These are phyloP conservation scores for Casuarius casuarius DNA, from an alignment of 2,113 vertebrate species.

Conservation along the genomic window DNA sequence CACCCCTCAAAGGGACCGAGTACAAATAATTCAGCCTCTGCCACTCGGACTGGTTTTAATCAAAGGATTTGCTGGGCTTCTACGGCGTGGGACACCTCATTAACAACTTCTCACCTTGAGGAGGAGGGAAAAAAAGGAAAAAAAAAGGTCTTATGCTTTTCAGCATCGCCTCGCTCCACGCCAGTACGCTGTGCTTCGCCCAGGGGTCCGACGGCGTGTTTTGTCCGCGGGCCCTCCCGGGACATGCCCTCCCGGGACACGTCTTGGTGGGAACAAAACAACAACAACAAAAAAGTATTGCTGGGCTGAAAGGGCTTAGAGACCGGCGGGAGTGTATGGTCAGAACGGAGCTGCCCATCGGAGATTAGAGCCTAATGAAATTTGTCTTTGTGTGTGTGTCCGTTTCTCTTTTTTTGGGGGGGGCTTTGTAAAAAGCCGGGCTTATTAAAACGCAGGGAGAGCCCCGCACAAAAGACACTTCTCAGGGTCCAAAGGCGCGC, in stretches of 20 bases:
- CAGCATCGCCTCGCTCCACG: neutral
- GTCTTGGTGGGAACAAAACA: constrained; percentile 39
- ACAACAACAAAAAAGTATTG: constrained; percentile 29
- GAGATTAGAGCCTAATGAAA: constrained; percentile 67
- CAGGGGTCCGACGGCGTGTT: neutral
- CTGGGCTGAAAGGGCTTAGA: constrained; percentile 27
- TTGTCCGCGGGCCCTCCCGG: neutral
- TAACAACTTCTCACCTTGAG: constrained; percentile 46
- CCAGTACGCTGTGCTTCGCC: neutral
- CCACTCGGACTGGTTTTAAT: constrained; percentile 47
- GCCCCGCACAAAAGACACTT: constrained; percentile 50
- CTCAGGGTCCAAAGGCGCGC: neutral
- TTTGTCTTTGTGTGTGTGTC: constrained; percentile 60
- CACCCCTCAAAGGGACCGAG: neutral
- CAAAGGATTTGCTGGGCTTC: constrained; percentile 34
- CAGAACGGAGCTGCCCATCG: constrained; percentile 19
- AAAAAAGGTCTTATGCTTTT: neutral
- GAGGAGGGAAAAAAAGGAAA: neutral
- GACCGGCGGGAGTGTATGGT: constrained; percentile 8
- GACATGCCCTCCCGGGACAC: neutral
- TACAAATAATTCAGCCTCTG: constrained; percentile 18
- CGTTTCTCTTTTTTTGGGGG: neutral
- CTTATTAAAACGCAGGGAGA: constrained; percentile 71
- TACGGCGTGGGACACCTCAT: neutral
- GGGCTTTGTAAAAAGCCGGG: constrained; percentile 37